Base-by-base conservation (phyloP, 2,888 invertebrate genomes). In the Acleris literana region DNA sequence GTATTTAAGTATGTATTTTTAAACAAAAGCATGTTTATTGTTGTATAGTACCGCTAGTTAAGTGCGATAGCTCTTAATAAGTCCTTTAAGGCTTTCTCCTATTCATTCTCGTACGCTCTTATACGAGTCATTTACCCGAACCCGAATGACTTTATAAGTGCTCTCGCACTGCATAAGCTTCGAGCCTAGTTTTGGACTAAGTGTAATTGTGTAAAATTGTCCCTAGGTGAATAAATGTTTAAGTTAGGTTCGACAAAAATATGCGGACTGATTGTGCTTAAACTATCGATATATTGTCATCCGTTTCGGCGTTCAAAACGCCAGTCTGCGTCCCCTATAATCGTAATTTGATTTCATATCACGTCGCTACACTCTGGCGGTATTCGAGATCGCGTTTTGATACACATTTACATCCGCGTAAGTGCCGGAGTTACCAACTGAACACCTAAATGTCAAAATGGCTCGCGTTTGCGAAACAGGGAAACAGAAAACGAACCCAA, bases 281-380 rank as follows among this genome's bases (percentile, higher is more conserved):
- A 0, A 3, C 22, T 22, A 2, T 22, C 22, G 5, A 25, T 25
- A 5, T 25, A n/a, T n/a, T 25, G 7, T 25, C 18, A 20, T n/a
- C 16, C n/a, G 3, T 11, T 33, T 9, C n/a, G n/a, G 33, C 54
- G 53, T 43, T 33, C 6, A 16, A 58, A 64, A 25, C 70, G 71
- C 70, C 29, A 49, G 71, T 70, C 58, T 72, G 58, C 18, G 7
- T 22, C 18, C 17, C 9, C 29, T 17, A 58, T 73, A 69, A 72
- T 70, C 69, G 72, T 73, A 71, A 76, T 78, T 74, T 69, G 73
- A 72, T 77, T 78, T 76, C 80, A 72, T 72, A 74, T 76, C 79
- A 78, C 79, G 80, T 77, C 61, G 70, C 68, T 63, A 71, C 75
- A 73, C 75, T 73, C 71, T 71, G 65, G 70, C 64, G 67, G 59